Evolutionary conservation across 2,888 invertebrate genomes (phyloP).

Genomic region (Tenthredo scrophulariae): DNA sequence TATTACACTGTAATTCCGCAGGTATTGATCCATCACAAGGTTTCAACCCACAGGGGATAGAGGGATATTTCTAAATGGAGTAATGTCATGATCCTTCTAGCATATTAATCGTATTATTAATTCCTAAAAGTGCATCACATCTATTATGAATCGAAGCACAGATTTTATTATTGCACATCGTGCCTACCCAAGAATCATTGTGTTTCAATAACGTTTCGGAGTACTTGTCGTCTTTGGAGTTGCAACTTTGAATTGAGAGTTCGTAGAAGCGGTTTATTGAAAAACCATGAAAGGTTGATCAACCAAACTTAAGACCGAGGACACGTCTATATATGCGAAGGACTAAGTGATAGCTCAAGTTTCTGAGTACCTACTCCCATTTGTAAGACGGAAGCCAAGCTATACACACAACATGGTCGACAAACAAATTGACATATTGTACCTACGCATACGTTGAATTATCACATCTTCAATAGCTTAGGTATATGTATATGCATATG

Average conservation of each 20-base stretch:
- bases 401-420: background rate
- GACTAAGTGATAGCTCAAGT: background rate
- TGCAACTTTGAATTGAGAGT: background rate
- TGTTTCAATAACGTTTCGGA: background rate
- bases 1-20: background rate
- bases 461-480: background rate
- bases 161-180: background rate
- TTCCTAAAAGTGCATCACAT: background rate
- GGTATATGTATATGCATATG: background rate
- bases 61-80: background rate
- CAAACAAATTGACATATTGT: constrained; percentile 13
- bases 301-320: background rate
- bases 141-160: background rate
- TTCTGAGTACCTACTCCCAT: background rate
- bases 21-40: background rate
- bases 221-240: background rate
- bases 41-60: background rate
- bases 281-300: background rate
- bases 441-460: background rate
- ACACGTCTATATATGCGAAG: background rate
- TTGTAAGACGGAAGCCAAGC: constrained; percentile 12
- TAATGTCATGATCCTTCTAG: background rate
- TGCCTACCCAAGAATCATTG: background rate
- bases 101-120: background rate
- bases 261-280: background rate